Evolutionary conservation across 2,888 invertebrate species (phyloP).

Genomic region (Lysandra coridon): DNA sequence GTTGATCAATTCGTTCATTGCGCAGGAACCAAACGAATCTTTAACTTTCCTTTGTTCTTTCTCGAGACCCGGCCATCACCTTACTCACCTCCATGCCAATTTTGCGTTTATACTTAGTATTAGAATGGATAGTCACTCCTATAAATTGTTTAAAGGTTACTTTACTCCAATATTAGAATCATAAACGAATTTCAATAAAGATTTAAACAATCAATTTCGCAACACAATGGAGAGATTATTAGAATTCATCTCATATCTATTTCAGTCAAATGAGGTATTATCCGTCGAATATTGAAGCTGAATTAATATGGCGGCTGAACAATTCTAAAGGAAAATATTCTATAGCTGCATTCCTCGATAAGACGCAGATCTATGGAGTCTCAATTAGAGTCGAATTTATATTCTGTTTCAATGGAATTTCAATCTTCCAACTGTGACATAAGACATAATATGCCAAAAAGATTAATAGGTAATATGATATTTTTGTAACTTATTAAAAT

Average conservation of each 20-base stretch:
- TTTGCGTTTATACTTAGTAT: too few species aligned
- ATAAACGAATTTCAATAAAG: not conserved
- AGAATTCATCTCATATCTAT: conserved; percentile 42
- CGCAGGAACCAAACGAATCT: too few species aligned
- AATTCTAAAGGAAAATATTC: conserved; percentile 50
- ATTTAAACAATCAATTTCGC: not conserved
- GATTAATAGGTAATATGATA: not conserved
- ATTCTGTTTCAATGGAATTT: conserved; percentile 5
- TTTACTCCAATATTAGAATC: not conserved
- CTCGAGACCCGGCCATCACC: too few species aligned
- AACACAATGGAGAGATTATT: not conserved
- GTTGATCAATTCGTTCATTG: too few species aligned
- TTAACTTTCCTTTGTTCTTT: too few species aligned
- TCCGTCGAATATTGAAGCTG: conserved; percentile 46
- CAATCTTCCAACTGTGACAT: not conserved
- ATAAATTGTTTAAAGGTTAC: too few species aligned
- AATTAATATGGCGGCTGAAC: conserved; percentile 48
- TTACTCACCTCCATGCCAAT: too few species aligned
- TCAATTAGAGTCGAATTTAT: conserved; percentile 26
- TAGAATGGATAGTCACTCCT: too few species aligned
- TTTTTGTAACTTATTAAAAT: not conserved
- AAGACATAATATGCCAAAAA: not conserved
- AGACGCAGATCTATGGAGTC: conserved; percentile 28
- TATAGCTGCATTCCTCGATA: conserved; percentile 36
- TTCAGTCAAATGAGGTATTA: conserved; percentile 49